Conservation (phyloP, 2,797 vertebrate genomes). For the Momotus momota region DNA sequence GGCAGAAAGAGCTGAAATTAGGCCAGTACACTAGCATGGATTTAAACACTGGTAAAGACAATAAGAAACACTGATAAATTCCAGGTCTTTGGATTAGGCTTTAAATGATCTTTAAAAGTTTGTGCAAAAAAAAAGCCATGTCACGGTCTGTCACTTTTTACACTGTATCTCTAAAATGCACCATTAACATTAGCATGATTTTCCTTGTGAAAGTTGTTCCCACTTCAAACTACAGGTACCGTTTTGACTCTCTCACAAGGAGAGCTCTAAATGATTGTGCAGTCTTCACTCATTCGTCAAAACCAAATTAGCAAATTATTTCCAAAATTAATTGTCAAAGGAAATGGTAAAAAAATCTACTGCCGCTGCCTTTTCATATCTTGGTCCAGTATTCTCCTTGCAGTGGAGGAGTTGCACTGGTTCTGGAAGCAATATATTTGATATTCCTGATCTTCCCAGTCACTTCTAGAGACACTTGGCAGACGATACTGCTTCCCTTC, state of each 20-base stretch:
- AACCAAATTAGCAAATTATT: not conserved
- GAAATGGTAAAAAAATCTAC: not conserved
- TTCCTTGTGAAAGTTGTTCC: not conserved
- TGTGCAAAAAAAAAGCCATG: not conserved
- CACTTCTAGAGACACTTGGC: not conserved
- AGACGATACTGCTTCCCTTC: not conserved
- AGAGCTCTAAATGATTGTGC: not conserved
- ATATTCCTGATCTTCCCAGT: not conserved
- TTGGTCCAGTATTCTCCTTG: not conserved
- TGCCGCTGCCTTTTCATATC: not conserved
- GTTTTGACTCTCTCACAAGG: not conserved
- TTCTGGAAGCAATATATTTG: not conserved
- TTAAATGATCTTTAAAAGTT: not conserved
- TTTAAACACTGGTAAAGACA: not conserved
- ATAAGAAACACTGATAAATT: not conserved
- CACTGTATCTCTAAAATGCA: not conserved
- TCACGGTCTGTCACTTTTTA: not conserved
- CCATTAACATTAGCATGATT: not conserved
- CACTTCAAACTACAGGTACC: not conserved
- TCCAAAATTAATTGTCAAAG: not conserved
- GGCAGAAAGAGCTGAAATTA: not conserved
- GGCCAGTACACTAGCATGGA: not conserved
- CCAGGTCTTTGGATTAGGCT: not conserved
- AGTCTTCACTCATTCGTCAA: not conserved
- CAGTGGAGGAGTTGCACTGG: not conserved